Evolutionary conservation across 2,113 vertebrate genomes (phyloP).

Genomic region (Oryzias woworae): DNA sequence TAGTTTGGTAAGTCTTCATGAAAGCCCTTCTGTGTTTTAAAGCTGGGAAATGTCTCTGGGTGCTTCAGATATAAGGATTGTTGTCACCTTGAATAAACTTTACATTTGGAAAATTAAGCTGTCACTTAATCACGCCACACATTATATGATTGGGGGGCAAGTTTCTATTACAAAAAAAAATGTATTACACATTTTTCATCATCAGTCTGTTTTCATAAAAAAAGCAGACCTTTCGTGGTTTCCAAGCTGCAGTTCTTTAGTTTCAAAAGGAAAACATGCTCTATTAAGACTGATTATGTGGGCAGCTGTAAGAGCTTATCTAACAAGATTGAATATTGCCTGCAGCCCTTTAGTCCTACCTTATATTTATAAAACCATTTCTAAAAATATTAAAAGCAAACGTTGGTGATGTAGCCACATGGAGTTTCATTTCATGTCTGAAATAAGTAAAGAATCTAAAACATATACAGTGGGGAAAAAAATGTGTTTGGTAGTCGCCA

Average conservation of each 20-base stretch:
- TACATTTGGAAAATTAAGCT: conserved; percentile 29
- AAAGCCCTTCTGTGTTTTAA: conserved; percentile 62
- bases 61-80: conserved; percentile 37
- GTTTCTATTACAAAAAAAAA: conserved; percentile 17
- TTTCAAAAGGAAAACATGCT: conserved; percentile 44
- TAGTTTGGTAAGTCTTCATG: conserved; percentile 54
- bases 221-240: conserved; percentile 30
- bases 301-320: conserved; percentile 47
- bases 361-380: conserved; percentile 31
- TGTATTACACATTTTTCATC: conserved; percentile 32
- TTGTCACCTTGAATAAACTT: conserved; percentile 54
- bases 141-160: conserved; percentile 16
- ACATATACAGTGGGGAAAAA: no score
- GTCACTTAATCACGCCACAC: conserved; percentile 35
- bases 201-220: conserved; percentile 31
- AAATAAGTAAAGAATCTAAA: not conserved
- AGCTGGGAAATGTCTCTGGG: conserved; percentile 51
- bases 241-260: conserved; percentile 1
- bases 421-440: conserved; percentile 18
- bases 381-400: conserved; percentile 31
- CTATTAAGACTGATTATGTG: conserved; percentile 50
- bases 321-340: conserved; percentile 38
- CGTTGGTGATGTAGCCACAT: conserved; percentile 7
- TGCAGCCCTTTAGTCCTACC: conserved; percentile 26
- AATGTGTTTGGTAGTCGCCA: no score